Evolutionary conservation across 2,888 invertebrate species (phyloP), one percentile per base, ranked within the genome.

Genomic region (Eledona agricola): DNA sequence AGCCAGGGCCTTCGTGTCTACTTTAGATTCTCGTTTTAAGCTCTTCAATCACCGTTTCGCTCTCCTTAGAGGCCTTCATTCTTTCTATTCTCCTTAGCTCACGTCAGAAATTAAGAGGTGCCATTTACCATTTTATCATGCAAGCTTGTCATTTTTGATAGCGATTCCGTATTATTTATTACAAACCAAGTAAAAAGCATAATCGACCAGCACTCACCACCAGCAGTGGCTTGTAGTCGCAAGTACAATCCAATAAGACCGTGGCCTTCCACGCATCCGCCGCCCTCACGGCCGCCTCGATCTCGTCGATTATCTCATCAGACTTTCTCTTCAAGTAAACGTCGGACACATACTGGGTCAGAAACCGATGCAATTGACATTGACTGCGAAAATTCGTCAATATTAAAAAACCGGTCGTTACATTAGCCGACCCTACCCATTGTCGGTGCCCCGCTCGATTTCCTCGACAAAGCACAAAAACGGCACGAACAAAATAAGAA

Each of bases 311-410:
- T 9, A 87, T 80, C 63, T 83, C 81, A 26, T 80, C 78, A 66
- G 87, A 87, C 45, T 89, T 85, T 55, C 90, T 85, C 57, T 88
- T 89, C 57, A 92, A 82, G 78, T 93, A 96, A 3, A 89, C 89
- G 65, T 91, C 88, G 61, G 89, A 89, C 12, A 96, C 89, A 76
- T 94, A 93, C 72, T 93, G 89, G 31, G 88, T 86, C 45, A 96
- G 79, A 76, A 94, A 96, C 57, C 86, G 86, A 67, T 92, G 89
- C 46, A 96, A 79, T 1, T 88, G 87, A 70, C 91, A 91, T 28
- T 88, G 81, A 9, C 83, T 83, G 57, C 9, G 69, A 13, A 53
- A 46, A 43, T 38, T 55, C n/a, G n/a, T n/a, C n/a, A n/a, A n/a
- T n/a, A n/a, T 42, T 53, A 74, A 2, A 73, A 74, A 60, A 56